Percentiles rank a stretch among this genome's conserved stretches.
phyloP scores from a whole-genome alignment of 1,140 invertebrate species.

The Drosophila carrolli region DNA sequence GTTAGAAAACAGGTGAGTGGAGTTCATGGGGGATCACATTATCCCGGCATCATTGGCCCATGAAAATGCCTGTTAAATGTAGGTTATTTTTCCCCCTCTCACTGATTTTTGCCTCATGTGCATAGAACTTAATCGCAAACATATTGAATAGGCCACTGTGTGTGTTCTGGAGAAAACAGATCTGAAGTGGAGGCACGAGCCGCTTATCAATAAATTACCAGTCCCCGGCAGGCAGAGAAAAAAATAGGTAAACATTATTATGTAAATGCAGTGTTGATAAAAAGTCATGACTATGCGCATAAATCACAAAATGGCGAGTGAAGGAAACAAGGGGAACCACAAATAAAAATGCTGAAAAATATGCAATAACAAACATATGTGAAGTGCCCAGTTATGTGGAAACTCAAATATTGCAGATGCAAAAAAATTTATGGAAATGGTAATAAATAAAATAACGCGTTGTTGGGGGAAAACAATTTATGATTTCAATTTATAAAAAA shows the following conservation, averaged over 20 bases:
- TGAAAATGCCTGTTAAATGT: slow-evolving; percentile 58
- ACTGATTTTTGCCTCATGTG: slow-evolving; percentile 24
- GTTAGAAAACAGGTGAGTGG: slow-evolving; percentile 11
- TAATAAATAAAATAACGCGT: not conserved
- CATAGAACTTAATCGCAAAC: slow-evolving; percentile 63
- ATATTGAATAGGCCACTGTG: slow-evolving; percentile 60
- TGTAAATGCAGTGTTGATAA: slow-evolving; percentile 70
- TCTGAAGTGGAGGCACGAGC: slow-evolving; percentile 24
- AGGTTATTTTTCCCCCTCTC: not conserved
- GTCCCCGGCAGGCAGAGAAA: slow-evolving; percentile 14
- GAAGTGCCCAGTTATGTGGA: not conserved
- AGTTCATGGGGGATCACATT: slow-evolving; percentile 40
- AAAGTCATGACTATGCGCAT: slow-evolving; percentile 62
- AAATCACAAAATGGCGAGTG: slow-evolving; percentile 44
- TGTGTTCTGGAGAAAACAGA: slow-evolving; percentile 4
- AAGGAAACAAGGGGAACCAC: not conserved
- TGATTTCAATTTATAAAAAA: not conserved
- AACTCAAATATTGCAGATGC: not conserved
- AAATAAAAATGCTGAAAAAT: slow-evolving; percentile 4
- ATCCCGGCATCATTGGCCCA: slow-evolving; percentile 69
- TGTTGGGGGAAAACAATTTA: too few relatives aligned
- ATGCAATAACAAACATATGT: slow-evolving; percentile 11
- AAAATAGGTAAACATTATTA: slow-evolving; percentile 59
- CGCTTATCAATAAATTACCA: slow-evolving; percentile 78
- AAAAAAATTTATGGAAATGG: not conserved